These are phyloP conservation scores for Bombus superbus DNA, from an alignment of 1,140 invertebrate genomes.

Conservation along the genomic window DNA sequence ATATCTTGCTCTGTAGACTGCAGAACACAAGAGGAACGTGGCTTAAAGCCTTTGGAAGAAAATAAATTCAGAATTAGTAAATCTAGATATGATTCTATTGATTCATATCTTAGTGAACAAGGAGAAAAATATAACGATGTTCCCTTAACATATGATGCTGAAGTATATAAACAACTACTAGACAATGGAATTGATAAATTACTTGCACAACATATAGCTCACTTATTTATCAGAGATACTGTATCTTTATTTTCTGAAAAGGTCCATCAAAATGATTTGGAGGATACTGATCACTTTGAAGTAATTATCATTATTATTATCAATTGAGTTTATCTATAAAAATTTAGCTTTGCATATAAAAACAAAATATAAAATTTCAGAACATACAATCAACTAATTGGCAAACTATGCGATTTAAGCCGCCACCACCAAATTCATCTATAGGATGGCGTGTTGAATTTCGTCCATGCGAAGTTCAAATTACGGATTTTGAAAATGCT, in stretches of 20 bases:
- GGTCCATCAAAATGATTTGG: conserved; percentile 95
- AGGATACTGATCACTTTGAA: conserved; percentile 99
- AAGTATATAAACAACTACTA: conserved; percentile 91
- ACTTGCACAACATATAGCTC: conserved; percentile 97
- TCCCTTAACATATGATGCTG: conserved; percentile 92
- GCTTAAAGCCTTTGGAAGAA: conserved; percentile 89
- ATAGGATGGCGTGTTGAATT: conserved; percentile 99
- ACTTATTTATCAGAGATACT: conserved; percentile 99
- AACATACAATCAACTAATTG: conserved; percentile 99
- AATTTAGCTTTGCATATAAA: conserved; percentile 29
- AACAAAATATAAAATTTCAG: conserved; percentile 82
- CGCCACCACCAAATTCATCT: conserved; percentile 95
- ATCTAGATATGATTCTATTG: conserved; percentile 98
- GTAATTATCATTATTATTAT: conserved; percentile 80
- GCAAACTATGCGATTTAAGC: conserved; percentile 99
- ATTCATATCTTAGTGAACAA: conserved; percentile 96
- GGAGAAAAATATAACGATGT: conserved; percentile 97
- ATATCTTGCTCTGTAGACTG: conserved; percentile 98
- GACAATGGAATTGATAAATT: conserved; percentile 95
- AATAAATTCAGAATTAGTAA: conserved; percentile 96
- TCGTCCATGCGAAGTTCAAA: conserved; percentile 98
- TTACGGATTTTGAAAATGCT: conserved; percentile 99
- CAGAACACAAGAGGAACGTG: conserved; percentile 96
- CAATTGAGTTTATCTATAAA: conserved; percentile 42
- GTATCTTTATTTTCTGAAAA: conserved; percentile 98